Base-by-base conservation (phyloP, 2,797 vertebrate genomes). In the Microctenopoma steveboyesi region DNA sequence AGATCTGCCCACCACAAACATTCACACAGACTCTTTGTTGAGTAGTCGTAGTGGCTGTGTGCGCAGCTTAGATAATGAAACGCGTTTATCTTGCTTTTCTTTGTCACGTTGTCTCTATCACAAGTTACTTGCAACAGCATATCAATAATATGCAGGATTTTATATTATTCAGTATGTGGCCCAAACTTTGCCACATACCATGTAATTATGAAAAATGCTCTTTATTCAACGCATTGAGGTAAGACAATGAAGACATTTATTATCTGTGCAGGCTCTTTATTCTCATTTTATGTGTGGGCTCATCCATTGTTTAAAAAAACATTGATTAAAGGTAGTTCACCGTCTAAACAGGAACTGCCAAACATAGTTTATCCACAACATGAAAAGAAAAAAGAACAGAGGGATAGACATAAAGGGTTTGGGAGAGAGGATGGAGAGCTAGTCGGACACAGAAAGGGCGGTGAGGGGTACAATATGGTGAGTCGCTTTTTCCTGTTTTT, bases 401-500 rank as follows among this genome's bases (percentile, higher is more conserved):
- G 37, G 52, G 54, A 73, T 64, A 78, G 76, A 79, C 62, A 46
- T 46, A 52, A 76, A 72, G 55, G 61, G 58, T 50, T 52, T 58
- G 46, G 64, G 53, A 63, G 67, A 63, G 72, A 83, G 75, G 78
- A 78, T 56, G 69, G 60, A 68, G 78, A 73, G 61, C 46, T 46
- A 37, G 59, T 47, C 70, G 64, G 64, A 75, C 64, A 69, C 62
- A 83, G 53, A 78, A 53, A 61, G 75, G 78, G 81, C 53, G 72
- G 76, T 72, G 72, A 78, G 55, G 42, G 68, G 39, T 60, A 48
- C 53, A 81, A 77, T 71, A 53, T n/a, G 51, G 81, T 37, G 67
- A 75, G 80, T 63, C 67, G 72, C 57, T 65, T 71, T 84, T 92
- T 93, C 89, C 91, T 93, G 92, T 92, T 88, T 91, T 92, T 85